These are phyloP conservation scores for Pteromalus puparum DNA, from an alignment of 1,140 invertebrate species.

Conservation along the genomic window DNA sequence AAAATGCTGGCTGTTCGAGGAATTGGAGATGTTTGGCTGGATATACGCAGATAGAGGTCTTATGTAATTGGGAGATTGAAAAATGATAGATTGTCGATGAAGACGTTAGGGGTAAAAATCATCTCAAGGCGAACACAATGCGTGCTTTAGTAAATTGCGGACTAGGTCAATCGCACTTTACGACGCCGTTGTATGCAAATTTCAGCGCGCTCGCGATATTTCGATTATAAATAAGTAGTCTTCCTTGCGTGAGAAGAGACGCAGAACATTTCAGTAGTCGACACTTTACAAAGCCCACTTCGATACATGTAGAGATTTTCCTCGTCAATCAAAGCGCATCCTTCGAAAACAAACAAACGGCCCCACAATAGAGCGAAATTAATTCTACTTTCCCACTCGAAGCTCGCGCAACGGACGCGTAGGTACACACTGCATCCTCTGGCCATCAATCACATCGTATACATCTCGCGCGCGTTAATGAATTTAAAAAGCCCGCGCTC, in stretches of 20 bases:
- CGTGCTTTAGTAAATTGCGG: not conserved
- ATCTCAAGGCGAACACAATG: not conserved
- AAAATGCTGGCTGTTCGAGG: not conserved
- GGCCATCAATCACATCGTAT: conserved; percentile 25
- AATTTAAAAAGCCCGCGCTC: conserved; percentile 22
- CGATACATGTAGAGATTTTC: not conserved
- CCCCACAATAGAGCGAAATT: conserved; percentile 9
- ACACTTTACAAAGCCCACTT: not conserved
- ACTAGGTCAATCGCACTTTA: not conserved
- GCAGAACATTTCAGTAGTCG: not conserved
- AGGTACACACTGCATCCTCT: not conserved
- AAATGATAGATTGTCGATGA: not conserved
- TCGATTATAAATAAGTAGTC: too few relatives aligned
- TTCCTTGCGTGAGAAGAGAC: not conserved
- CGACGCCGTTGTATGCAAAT: not conserved
- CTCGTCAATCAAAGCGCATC: not conserved
- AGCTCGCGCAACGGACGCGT: too few relatives aligned
- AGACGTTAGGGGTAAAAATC: not conserved
- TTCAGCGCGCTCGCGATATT: not conserved
- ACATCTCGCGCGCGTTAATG: not conserved
- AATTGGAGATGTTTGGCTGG: not conserved
- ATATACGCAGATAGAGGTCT: too few relatives aligned
- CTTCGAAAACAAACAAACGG: conserved; percentile 25
- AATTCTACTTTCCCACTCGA: not conserved
- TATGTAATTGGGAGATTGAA: not conserved